Evolutionary conservation across 2,113 vertebrate genomes (phyloP).

Genomic region (Danio rerio): GRCz12tu NC_133178.1:34710001-34710500

Average conservation of each 20-base stretch:
- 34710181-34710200: background rate
- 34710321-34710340: conserved; percentile 85
- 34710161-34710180: conserved; percentile 3
- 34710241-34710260: conserved; percentile 90
- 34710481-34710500: background rate
- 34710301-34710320: conserved; percentile 91
- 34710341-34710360: conserved; percentile 91
- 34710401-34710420: background rate
- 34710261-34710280: conserved; percentile 99
- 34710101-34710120: background rate
- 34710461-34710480: background rate
- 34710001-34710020: conserved; percentile 24
- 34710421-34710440: conserved; percentile 11
- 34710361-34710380: conserved; percentile 98
- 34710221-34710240: conserved; percentile 86
- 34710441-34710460: background rate
- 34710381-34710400: conserved; percentile 93
- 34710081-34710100: conserved; percentile 12
- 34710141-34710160: background rate
- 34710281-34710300: conserved; percentile 97
- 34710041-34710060: conserved; percentile 6
- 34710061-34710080: background rate
- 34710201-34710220: conserved; percentile 45
- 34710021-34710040: conserved; percentile 5
- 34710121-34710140: background rate